Evolutionary conservation across 2,113 vertebrate species (phyloP).

Genomic region (Halichoerus grypus): DNA sequence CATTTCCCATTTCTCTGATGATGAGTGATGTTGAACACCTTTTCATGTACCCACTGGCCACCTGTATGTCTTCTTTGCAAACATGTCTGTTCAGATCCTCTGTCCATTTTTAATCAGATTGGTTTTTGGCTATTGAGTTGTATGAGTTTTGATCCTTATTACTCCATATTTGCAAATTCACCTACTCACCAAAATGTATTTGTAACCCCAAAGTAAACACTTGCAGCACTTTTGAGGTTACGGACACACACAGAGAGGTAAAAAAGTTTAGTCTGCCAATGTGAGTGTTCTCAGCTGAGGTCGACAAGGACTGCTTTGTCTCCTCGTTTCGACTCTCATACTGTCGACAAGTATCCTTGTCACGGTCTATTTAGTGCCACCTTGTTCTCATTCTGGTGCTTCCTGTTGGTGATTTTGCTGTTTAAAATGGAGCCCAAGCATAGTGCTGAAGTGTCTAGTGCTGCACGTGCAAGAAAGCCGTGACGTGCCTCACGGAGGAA

Average conservation of each 20-base stretch:
- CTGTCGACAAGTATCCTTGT: background rate
- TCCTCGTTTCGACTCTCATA: background rate
- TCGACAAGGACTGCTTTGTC: too few relatives aligned
- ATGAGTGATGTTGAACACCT: background rate
- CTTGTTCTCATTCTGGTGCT: background rate
- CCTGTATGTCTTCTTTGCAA: background rate
- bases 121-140: background rate
- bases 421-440: background rate
- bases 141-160: background rate
- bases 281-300: background rate
- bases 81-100: background rate
- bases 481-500: background rate
- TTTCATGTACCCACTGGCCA: background rate
- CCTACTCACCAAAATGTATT: background rate
- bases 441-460: background rate
- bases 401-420: background rate
- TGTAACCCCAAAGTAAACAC: background rate
- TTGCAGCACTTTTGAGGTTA: background rate
- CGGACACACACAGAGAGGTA: accelerated
- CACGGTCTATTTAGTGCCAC: background rate
- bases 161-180: background rate
- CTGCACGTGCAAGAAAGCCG: background rate
- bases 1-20: background rate
- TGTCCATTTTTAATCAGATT: background rate
- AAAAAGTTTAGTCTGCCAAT: background rate